Conservation (phyloP, 2,797 vertebrate genomes). For the Myotis findleyi region DNA sequence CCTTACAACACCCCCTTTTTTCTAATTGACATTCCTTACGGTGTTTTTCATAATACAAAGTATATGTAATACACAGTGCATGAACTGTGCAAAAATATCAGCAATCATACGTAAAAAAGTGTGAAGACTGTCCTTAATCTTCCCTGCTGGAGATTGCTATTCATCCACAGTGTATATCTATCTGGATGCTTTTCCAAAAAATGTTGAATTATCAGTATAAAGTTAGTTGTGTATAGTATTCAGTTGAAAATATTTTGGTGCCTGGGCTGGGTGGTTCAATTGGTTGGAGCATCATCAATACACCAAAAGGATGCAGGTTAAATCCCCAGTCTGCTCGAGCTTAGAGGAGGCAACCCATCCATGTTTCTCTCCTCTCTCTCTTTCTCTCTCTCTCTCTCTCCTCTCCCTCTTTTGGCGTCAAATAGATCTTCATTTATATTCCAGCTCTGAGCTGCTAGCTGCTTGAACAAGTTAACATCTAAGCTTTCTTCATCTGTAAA, state of each 20-base stretch:
- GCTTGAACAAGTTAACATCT: neutral
- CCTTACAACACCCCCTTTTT: neutral
- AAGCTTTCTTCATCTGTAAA: neutral
- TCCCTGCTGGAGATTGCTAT: neutral
- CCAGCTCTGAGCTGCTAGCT: neutral
- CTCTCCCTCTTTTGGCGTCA: too few species aligned
- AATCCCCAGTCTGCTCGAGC: too few species aligned
- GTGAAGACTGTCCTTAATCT: neutral
- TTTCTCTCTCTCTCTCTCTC: fast-evolving
- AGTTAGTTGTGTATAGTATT: neutral
- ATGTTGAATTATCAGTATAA: neutral
- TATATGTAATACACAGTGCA: neutral
- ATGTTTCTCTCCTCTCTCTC: neutral
- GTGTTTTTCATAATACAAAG: neutral
- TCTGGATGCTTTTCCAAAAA: neutral
- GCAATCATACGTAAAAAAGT: neutral
- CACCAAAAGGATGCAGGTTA: too few species aligned
- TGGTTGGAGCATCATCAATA: too few species aligned
- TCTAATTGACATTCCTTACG: neutral
- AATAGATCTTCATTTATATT: too few species aligned
- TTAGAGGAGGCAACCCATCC: too few species aligned
- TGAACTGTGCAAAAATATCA: neutral
- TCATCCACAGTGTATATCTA: neutral
- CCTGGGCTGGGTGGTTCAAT: too few species aligned
- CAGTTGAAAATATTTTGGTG: neutral